A percentile compares a stretch with the other conserved stretches of the same genome.
Conservation (phyloP, 92 coral and sea anemone species). For the Pocillopora grandis region DNA sequence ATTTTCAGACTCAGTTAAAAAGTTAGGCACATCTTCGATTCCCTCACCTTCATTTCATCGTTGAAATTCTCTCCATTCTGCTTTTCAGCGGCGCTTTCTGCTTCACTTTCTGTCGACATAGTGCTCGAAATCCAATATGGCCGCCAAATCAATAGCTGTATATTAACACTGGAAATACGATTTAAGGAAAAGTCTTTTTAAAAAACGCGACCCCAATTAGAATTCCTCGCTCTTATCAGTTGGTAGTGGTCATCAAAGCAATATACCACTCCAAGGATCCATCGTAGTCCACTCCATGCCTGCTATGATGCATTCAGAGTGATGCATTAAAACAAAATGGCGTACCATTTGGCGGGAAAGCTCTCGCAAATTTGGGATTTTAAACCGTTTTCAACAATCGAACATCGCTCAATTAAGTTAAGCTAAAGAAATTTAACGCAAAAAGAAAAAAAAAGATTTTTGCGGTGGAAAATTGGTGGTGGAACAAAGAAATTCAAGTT, state of each 20-base stretch:
- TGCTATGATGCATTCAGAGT: background rate
- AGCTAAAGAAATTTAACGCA: background rate
- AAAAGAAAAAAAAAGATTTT: background rate
- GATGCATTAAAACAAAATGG: constrained; percentile 53
- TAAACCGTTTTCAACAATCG: background rate
- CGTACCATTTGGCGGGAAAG: constrained; percentile 68
- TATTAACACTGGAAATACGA: constrained; percentile 7
- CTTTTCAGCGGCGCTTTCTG: constrained; percentile 30
- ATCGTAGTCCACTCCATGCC: constrained; percentile 4
- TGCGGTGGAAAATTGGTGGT: background rate
- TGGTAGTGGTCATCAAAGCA: constrained; percentile 19
- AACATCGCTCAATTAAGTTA: background rate
- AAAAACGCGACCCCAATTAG: constrained; percentile 22
- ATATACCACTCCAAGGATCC: background rate
- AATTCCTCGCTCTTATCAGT: constrained; percentile 10
- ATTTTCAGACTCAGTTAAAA: background rate
- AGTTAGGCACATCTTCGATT: background rate
- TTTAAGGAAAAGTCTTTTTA: constrained; percentile 9
- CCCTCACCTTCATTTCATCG: constrained; percentile 82
- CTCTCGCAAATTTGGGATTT: constrained; percentile 1
- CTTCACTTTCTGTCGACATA: constrained; percentile 33
- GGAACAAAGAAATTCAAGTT: background rate
- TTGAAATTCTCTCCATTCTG: constrained; percentile 64
- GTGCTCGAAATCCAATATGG: constrained; percentile 34
- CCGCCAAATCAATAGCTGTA: constrained; percentile 23